Conservation (phyloP, 2,797 vertebrate species). For the Smutsia gigantea region DNA sequence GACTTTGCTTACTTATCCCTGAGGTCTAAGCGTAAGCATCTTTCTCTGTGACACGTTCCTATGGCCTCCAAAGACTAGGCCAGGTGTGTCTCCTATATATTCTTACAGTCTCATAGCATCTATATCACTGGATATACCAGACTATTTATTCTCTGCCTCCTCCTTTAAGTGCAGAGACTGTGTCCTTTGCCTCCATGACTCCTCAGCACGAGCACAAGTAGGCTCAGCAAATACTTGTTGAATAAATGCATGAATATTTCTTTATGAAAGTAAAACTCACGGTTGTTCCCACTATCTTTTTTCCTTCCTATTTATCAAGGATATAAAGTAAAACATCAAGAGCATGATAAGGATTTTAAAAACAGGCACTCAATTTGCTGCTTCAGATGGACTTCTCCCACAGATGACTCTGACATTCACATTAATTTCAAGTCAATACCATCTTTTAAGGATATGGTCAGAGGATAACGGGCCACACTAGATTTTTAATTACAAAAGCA, state of each 20-base stretch:
- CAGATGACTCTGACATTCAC: slow-evolving; percentile 5
- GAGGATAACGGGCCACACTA: neutral
- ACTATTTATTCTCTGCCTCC: neutral
- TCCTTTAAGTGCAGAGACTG: neutral
- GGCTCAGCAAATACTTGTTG: neutral
- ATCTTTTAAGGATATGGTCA: neutral
- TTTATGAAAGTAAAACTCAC: neutral
- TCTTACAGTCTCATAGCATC: neutral
- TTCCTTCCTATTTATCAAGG: neutral
- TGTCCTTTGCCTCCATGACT: neutral
- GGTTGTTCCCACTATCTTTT: neutral
- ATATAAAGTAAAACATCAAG: neutral
- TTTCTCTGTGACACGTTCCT: neutral
- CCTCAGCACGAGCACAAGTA: neutral
- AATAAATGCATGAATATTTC: neutral
- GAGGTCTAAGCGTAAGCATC: neutral
- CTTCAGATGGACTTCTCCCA: neutral
- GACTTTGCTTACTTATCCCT: neutral
- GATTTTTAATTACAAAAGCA: slow-evolving; percentile 56
- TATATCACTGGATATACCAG: neutral
- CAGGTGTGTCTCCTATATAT: neutral
- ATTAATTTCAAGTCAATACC: slow-evolving; percentile 21
- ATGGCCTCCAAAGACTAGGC: neutral
- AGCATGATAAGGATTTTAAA: neutral
- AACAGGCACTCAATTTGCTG: neutral